A percentile compares a stretch with the other conserved stretches of the same genome.
These are phyloP conservation scores for Dinothrombium tinctorium DNA, from an alignment of 1,140 invertebrate species.

Conservation along the genomic window DNA sequence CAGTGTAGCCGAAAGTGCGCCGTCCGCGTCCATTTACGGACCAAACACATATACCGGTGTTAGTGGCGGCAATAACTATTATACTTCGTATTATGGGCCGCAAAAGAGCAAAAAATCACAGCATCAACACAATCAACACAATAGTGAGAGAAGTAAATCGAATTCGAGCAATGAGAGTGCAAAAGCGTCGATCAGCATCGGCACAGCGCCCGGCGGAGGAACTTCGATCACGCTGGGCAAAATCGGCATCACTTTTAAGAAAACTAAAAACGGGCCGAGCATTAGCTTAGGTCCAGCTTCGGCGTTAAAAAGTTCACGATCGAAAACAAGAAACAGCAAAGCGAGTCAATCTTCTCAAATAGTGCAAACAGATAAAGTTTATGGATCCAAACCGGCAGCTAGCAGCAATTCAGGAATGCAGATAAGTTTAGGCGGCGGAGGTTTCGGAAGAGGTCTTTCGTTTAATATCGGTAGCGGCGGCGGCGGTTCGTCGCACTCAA, in stretches of 20 bases:
- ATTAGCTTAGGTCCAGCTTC: slow-evolving; percentile 1
- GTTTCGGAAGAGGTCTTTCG: neutral
- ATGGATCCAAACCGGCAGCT: neutral
- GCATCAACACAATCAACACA: too few relatives aligned
- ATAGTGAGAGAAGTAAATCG: neutral
- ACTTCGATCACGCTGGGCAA: neutral
- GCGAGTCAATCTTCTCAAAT: neutral
- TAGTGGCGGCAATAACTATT: too few relatives aligned
- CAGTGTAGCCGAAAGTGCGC: too few relatives aligned
- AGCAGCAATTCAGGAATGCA: neutral
- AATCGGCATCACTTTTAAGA: slow-evolving; percentile 1
- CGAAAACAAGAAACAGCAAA: neutral
- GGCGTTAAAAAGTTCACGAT: too few relatives aligned
- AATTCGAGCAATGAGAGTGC: neutral
- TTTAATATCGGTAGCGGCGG: neutral
- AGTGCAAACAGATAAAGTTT: too few relatives aligned
- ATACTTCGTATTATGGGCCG: too few relatives aligned
- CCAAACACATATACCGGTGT: too few relatives aligned
- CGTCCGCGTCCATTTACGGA: too few relatives aligned
- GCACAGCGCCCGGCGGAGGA: slow-evolving; percentile 1
- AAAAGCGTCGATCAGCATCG: slow-evolving; percentile 1
- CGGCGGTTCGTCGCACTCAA: neutral
- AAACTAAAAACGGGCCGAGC: neutral
- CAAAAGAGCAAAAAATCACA: too few relatives aligned
- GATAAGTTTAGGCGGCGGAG: neutral